Evolutionary conservation across 2,113 vertebrate species (phyloP), one percentile per base, ranked within the genome.

Genomic region (Ariopsis seemanni): DNA sequence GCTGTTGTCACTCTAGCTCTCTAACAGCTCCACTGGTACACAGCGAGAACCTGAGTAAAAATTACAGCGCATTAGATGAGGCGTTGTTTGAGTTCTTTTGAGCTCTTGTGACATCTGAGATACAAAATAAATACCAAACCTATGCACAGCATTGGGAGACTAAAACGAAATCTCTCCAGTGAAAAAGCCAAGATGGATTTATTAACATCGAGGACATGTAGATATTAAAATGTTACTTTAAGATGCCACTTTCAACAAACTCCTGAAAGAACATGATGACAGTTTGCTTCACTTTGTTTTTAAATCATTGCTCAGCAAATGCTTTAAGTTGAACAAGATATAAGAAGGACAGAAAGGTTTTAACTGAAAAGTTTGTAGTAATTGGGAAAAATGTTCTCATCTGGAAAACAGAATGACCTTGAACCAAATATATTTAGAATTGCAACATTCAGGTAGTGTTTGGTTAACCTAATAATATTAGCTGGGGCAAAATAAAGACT

Each of bases 61-160:
- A 63, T 63, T 55, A 55, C 22, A 65, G 69, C 48, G 50, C 57
- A 48, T 78, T 80, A 71, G 55, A 53, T 62, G 69, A 53, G 75
- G 81, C 2, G 83, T 79, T 79, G 78, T 58, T 83, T 58, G 50
- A 79, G 63, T 53, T 69, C 63, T 63, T 84, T 53, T 67, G 25
- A 48, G 34, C 5, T 71, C 20, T 83, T 52, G 5, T 80, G 74
- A 62, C 63, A 63, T 30, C 52, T 57, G 52, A 48, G 27, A 60
- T 62, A 60, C n/a, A 71, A 55, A 83, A 55, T 53, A 55, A 57
- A 84, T 88, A 48, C 57, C 77, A 81, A 65, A 85, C 71, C 55
- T 62, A 55, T 55, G 69, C 57, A 18, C 12, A 75, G 78, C 1
- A 18, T 50, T 71, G 52, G n/a, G 63, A 50, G 52, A 58, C 67